Evolutionary conservation across 2,113 vertebrate genomes (phyloP).

Genomic region (Dicentrarchus labrax): DNA sequence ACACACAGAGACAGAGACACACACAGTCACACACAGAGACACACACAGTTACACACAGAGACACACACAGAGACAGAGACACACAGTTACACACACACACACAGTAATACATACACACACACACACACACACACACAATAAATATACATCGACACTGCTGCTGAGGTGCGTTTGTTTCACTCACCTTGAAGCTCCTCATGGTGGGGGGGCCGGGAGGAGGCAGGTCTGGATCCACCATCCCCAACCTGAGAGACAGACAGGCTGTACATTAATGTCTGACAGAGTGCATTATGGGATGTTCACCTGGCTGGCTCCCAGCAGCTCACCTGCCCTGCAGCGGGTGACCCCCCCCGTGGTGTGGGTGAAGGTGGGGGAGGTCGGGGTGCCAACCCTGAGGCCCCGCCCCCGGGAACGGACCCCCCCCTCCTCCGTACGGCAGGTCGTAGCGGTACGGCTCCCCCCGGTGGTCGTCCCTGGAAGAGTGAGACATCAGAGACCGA

Average conservation of each 20-base stretch:
- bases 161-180: neutral
- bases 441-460: conserved; percentile 93
- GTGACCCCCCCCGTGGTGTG: conserved; percentile 86
- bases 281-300: too few species aligned
- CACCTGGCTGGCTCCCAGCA: too few species aligned
- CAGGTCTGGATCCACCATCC: conserved; percentile 76
- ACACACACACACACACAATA: too few species aligned
- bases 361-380: conserved; percentile 89
- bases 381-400: conserved; percentile 90
- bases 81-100: too few species aligned
- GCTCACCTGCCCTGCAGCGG: conserved; percentile 92
- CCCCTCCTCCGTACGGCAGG: conserved; percentile 87
- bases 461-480: conserved; percentile 90
- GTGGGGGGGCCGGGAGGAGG: conserved; percentile 77
- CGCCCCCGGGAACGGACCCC: conserved; percentile 57
- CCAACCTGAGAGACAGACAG: conserved; percentile 65
- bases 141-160: too few species aligned
- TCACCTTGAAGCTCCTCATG: conserved; percentile 85
- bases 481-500: neutral
- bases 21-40: too few species aligned
- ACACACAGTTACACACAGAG: too few species aligned
- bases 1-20: too few species aligned
- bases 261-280: too few species aligned
- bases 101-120: too few species aligned
- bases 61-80: too few species aligned